Conservation (phyloP, 2,113 vertebrate species). For the Poeciliopsis prolifica region DNA sequence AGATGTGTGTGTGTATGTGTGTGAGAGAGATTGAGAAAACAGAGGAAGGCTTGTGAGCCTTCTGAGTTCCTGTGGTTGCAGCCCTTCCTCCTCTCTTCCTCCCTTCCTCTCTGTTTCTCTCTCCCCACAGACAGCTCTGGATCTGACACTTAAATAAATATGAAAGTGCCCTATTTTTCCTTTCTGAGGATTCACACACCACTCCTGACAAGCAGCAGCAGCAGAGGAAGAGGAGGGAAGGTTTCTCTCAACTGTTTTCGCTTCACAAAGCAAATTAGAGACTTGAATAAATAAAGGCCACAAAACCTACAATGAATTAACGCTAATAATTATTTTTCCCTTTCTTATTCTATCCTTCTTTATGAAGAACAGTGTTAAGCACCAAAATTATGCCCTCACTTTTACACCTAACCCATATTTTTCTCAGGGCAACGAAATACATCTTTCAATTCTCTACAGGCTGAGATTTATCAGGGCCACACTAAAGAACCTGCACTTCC, state of each 20-base stretch:
- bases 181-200: slow-evolving; percentile 55
- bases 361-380: not conserved
- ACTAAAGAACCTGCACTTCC: not conserved
- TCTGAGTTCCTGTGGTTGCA: slow-evolving; percentile 64
- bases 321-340: not conserved
- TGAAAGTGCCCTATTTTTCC: slow-evolving; percentile 72
- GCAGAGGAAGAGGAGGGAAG: slow-evolving; percentile 20
- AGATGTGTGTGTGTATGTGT: slow-evolving; percentile 19
- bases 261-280: slow-evolving; percentile 20
- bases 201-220: slow-evolving; percentile 24
- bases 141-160: slow-evolving; percentile 77
- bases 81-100: slow-evolving; percentile 50
- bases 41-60: slow-evolving; percentile 51
- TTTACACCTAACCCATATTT: not conserved
- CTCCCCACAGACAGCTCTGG: slow-evolving; percentile 65
- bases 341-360: not conserved
- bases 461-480: not conserved
- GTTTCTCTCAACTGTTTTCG: slow-evolving; percentile 29
- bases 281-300: not conserved
- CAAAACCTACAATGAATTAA: not conserved
- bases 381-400: not conserved
- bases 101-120: slow-evolving; percentile 27
- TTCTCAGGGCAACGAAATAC: not conserved
- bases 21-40: slow-evolving; percentile 30
- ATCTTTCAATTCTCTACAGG: not conserved